phyloP scores from a whole-genome alignment of 2,113 vertebrate genomes.

The Mormoops blainvillei region DNA sequence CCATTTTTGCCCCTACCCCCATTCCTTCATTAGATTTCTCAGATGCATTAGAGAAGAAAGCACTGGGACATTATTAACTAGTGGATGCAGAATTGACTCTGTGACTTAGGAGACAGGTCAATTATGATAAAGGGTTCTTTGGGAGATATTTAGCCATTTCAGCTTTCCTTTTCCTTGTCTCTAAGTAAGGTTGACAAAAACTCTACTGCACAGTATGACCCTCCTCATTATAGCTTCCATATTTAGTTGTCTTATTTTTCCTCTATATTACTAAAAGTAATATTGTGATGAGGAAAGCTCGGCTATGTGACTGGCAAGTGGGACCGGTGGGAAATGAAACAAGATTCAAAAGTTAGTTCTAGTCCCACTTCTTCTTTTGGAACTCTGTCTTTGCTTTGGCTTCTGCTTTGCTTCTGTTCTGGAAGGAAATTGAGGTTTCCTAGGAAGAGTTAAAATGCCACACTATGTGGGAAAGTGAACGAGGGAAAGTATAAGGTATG shows the following conservation, averaged over 20 bases:
- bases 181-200: not conserved
- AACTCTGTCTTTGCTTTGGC: too few species aligned
- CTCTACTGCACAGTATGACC: not conserved
- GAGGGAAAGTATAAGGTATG: too few species aligned
- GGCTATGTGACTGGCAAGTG: too few species aligned
- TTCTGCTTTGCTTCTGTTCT: too few species aligned
- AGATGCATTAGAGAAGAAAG: not conserved
- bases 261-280: constrained; percentile 12
- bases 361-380: too few species aligned
- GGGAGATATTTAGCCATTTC: not conserved
- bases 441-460: too few species aligned
- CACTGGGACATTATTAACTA: not conserved
- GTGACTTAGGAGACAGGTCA: not conserved
- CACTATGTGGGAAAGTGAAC: too few species aligned
- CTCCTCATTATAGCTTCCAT: not conserved
- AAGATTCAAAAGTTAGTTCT: too few species aligned
- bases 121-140: not conserved
- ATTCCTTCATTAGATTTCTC: not conserved
- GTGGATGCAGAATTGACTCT: not conserved
- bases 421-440: too few species aligned
- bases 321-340: too few species aligned
- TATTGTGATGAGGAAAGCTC: not conserved
- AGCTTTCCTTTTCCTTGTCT: not conserved
- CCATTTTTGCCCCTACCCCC: not conserved
- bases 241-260: constrained; percentile 9